Evolutionary conservation across 2,888 invertebrate species (phyloP).

Genomic region (Tachina grossa): DNA sequence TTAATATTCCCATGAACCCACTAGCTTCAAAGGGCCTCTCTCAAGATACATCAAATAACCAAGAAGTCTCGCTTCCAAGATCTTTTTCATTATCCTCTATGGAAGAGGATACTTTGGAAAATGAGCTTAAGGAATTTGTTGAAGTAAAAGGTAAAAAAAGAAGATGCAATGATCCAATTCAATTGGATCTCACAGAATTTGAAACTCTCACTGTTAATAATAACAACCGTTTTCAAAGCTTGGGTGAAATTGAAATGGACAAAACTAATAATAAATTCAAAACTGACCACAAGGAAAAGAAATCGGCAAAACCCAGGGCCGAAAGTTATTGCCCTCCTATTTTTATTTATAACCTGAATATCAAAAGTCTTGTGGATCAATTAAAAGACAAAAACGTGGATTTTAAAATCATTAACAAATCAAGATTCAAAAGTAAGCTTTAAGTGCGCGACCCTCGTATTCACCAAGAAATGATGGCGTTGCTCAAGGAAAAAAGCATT

Average conservation of each 20-base stretch:
- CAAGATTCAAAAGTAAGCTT: not conserved
- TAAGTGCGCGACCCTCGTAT: not conserved
- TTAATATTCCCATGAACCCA: too few relatives aligned
- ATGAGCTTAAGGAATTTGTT: not conserved
- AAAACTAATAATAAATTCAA: not conserved
- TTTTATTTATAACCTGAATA: too few relatives aligned
- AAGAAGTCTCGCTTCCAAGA: not conserved
- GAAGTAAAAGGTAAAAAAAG: not conserved
- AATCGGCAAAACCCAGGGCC: not conserved
- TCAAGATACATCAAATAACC: not conserved
- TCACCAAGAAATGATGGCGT: not conserved
- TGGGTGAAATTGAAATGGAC: not conserved
- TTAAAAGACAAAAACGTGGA: too few relatives aligned
- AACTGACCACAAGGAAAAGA: not conserved
- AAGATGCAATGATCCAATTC: constrained; percentile 10
- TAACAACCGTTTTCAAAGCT: not conserved
- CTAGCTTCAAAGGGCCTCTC: too few relatives aligned
- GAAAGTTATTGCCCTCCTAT: constrained; percentile 2
- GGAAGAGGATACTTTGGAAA: not conserved
- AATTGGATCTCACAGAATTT: not conserved
- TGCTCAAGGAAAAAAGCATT: not conserved
- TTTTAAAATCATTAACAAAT: too few relatives aligned
- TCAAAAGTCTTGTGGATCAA: too few relatives aligned
- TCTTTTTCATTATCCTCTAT: not conserved
- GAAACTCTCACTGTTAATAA: not conserved